Conservation (phyloP, 1,140 invertebrate species). For the Spodoptera frugiperda region DNA sequence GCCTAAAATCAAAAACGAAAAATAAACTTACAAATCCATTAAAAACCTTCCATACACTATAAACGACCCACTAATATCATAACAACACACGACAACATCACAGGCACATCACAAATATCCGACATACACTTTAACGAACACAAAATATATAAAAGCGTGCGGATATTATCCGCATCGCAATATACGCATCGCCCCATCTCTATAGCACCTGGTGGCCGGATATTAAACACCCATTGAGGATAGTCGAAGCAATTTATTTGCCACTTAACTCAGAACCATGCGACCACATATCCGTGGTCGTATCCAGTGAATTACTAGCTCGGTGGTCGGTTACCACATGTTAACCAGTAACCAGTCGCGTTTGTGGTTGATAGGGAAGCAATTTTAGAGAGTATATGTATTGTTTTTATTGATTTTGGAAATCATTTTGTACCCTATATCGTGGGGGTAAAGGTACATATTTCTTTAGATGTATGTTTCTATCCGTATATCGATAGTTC, state of each 20-base stretch:
- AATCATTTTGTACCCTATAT: too few relatives aligned
- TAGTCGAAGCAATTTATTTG: constrained; percentile 44
- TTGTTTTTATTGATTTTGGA: too few relatives aligned
- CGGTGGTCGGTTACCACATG: constrained; percentile 2
- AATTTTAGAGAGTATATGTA: not conserved
- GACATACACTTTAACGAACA: not conserved
- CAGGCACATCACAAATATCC: not conserved
- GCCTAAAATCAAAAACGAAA: too few relatives aligned
- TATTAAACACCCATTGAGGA: constrained; percentile 41
- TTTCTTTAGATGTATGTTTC: too few relatives aligned
- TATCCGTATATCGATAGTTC: too few relatives aligned
- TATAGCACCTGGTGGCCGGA: constrained; percentile 42
- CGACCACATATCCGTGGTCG: constrained; percentile 37
- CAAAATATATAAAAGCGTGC: constrained; percentile 9
- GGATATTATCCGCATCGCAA: constrained; percentile 34
- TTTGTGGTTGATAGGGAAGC: not conserved
- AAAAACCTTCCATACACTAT: not conserved
- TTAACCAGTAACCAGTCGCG: not conserved
- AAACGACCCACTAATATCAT: not conserved
- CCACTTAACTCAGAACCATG: constrained; percentile 43
- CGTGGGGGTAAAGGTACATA: too few relatives aligned
- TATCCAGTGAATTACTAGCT: constrained; percentile 28
- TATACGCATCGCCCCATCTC: constrained; percentile 27
- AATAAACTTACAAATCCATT: not conserved
- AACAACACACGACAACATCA: not conserved